Conservation (phyloP, 2,113 vertebrate genomes). For the Callocephalon fimbriatum region DNA sequence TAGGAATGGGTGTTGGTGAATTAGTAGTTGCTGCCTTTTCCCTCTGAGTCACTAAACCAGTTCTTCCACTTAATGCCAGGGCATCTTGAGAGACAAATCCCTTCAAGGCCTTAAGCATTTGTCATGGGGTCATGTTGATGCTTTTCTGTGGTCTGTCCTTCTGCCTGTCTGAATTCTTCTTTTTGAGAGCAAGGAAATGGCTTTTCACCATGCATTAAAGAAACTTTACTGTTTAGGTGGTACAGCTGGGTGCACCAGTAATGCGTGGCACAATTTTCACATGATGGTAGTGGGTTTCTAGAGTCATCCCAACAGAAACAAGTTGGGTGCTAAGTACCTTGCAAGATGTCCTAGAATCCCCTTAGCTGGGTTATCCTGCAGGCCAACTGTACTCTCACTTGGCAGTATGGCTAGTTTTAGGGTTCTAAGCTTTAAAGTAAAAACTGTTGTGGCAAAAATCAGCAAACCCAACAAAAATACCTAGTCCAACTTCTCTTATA, state of each 20-base stretch:
- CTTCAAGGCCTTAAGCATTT: not conserved
- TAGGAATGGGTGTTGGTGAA: not conserved
- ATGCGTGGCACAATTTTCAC: not conserved
- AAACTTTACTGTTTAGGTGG: not conserved
- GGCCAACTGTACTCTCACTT: not conserved
- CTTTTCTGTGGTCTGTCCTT: not conserved
- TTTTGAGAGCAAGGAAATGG: not conserved
- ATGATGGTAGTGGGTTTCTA: not conserved
- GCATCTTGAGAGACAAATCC: not conserved
- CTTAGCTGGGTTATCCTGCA: not conserved
- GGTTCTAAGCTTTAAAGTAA: not conserved
- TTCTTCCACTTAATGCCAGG: not conserved
- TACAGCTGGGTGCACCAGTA: not conserved
- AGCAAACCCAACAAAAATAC: not conserved
- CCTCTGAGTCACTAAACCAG: conserved; percentile 11
- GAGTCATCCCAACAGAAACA: not conserved
- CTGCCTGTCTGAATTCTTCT: not conserved
- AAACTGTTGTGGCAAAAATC: not conserved
- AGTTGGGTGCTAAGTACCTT: not conserved
- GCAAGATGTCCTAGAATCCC: not conserved
- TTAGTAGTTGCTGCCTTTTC: not conserved
- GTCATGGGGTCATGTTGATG: not conserved
- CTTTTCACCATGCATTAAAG: not conserved
- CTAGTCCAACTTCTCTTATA: not conserved
- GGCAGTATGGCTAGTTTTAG: not conserved